Evolutionary conservation across 1,140 invertebrate genomes (phyloP).

Genomic region (Samia ricini): DNA sequence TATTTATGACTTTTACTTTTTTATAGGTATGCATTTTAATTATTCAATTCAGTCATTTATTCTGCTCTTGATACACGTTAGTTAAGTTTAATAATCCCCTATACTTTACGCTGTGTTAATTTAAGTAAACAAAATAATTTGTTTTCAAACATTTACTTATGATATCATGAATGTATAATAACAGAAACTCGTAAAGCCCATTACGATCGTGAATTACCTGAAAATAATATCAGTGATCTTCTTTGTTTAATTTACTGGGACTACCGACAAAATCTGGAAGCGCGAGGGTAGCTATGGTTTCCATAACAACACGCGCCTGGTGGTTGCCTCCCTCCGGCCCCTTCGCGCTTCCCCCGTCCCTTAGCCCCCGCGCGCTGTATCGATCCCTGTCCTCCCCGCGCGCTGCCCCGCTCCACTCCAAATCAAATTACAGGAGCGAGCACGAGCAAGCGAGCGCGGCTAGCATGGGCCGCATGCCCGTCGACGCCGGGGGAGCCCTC

Average conservation of each 20-base stretch:
- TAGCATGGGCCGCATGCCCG: constrained; percentile 17
- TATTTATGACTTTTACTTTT: too few species aligned
- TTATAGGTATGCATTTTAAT: too few species aligned
- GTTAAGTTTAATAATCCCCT: too few species aligned
- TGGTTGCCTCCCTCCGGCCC: constrained; percentile 32
- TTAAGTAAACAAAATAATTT: not conserved
- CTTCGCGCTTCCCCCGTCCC: constrained; percentile 28
- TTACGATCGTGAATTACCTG: constrained; percentile 29
- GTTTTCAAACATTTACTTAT: not conserved
- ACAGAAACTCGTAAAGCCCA: not conserved
- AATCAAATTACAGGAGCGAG: constrained; percentile 73
- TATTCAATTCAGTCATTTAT: too few species aligned
- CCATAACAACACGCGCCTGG: constrained; percentile 70
- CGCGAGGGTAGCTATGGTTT: constrained; percentile 68
- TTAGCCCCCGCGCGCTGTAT: constrained; percentile 42
- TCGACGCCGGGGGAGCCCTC: constrained; percentile 29
- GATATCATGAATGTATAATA: not conserved
- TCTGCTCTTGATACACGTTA: too few species aligned
- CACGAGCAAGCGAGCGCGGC: constrained; percentile 38
- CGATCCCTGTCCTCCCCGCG: constrained; percentile 48
- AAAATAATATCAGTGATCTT: constrained; percentile 58
- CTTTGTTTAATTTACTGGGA: constrained; percentile 75
- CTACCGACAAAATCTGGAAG: constrained; percentile 68
- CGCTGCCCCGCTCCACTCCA: constrained; percentile 55
- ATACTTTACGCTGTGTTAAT: not conserved